These are phyloP conservation scores for Nylanderia fulva DNA, from an alignment of 1,140 invertebrate species.

Conservation along the genomic window DNA sequence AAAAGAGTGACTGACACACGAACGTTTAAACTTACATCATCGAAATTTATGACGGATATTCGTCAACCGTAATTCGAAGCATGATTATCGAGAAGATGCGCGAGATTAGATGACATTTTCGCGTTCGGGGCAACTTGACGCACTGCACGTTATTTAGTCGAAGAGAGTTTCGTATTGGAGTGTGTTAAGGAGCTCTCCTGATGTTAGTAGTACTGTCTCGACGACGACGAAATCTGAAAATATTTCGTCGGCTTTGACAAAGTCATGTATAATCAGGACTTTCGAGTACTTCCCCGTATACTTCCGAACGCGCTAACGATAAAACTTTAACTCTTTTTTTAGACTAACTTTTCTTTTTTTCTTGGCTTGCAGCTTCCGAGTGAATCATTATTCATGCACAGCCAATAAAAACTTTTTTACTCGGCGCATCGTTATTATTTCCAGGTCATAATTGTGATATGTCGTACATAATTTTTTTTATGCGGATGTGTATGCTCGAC, in stretches of 20 bases:
- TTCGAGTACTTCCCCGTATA: neutral
- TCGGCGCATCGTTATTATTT: constrained; percentile 1
- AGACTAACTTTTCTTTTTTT: neutral
- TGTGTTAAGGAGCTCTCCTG: constrained; percentile 31
- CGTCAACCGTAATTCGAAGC: constrained; percentile 68
- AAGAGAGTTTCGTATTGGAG: constrained; percentile 64
- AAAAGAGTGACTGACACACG: constrained; percentile 56
- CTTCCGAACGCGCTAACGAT: neutral
- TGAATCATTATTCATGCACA: neutral
- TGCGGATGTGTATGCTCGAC: neutral
- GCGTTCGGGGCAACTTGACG: constrained; percentile 56
- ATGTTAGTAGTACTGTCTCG: constrained; percentile 1
- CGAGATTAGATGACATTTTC: constrained; percentile 63
- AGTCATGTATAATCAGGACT: constrained; percentile 8
- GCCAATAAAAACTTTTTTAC: constrained; percentile 25
- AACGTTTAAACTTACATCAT: constrained; percentile 59
- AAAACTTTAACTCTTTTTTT: constrained; percentile 21
- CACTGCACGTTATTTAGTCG: constrained; percentile 35
- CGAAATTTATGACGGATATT: constrained; percentile 66
- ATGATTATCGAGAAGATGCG: constrained; percentile 6
- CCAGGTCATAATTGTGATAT: neutral
- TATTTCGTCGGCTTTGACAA: constrained; percentile 22
- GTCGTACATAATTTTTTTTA: constrained; percentile 12
- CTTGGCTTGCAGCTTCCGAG: neutral
- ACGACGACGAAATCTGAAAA: neutral